Evolutionary conservation across 2,888 invertebrate genomes (phyloP).

Genomic region (Drosophila pegasa): DNA sequence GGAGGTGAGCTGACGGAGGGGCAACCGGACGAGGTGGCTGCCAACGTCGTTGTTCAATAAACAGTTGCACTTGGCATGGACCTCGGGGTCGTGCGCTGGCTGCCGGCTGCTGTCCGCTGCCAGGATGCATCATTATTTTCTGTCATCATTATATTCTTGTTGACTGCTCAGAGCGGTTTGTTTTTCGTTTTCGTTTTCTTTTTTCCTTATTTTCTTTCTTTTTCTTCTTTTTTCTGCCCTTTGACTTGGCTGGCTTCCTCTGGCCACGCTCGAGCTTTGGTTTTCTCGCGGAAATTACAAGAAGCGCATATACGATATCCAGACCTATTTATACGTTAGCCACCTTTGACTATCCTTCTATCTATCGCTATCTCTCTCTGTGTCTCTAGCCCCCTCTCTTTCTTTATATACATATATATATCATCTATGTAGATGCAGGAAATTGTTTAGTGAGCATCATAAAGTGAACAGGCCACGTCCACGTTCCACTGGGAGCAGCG

Average conservation of each 20-base stretch:
- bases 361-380: not conserved
- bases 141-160: conserved; percentile 79
- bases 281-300: conserved; percentile 71
- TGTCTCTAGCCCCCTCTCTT: not conserved
- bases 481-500: conserved; percentile 38
- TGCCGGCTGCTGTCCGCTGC: conserved; percentile 38
- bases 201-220: conserved; percentile 9
- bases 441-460: conserved; percentile 77
- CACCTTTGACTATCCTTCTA: not conserved
- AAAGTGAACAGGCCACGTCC: conserved; percentile 44
- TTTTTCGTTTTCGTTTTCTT: conserved; percentile 14
- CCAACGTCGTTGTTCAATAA: conserved; percentile 65
- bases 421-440: conserved; percentile 66
- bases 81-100: conserved; percentile 23
- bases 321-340: conserved; percentile 10
- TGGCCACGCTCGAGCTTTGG: conserved; percentile 56
- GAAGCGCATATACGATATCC: conserved; percentile 37
- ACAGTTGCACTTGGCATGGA: conserved; percentile 62
- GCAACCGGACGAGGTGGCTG: conserved; percentile 27
- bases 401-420: conserved; percentile 13
- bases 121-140: conserved; percentile 81
- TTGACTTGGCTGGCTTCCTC: conserved; percentile 39
- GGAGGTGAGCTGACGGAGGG: no score
- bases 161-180: conserved; percentile 55
- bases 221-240: conserved; percentile 5